Conservation (phyloP, 2,888 invertebrate genomes). For the Drosophila borborema region DNA sequence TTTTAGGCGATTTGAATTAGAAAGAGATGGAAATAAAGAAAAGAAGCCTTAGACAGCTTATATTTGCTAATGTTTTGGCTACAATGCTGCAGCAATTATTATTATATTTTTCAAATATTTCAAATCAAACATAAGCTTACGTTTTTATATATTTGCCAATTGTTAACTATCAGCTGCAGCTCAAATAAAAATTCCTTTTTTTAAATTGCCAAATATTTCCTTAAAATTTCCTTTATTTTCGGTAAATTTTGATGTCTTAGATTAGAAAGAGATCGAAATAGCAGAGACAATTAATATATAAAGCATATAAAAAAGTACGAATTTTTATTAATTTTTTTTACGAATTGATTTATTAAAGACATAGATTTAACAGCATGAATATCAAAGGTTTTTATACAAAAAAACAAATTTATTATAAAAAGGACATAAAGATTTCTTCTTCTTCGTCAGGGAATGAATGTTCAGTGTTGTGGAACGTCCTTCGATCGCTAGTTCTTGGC, state of each 20-base stretch:
- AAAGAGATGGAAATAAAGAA: neutral
- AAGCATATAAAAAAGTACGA: neutral
- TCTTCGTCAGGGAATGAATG: slow-evolving; percentile 54
- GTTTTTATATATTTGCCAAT: neutral
- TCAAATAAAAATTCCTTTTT: neutral
- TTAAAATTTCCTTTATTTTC: neutral
- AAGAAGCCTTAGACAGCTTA: too few relatives aligned
- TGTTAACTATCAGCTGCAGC: neutral
- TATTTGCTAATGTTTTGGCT: neutral
- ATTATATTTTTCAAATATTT: neutral
- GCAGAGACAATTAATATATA: neutral
- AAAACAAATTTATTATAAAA: slow-evolving; percentile 10
- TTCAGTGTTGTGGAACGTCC: slow-evolving; percentile 11
- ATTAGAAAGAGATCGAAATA: slow-evolving; percentile 4
- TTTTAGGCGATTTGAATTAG: neutral
- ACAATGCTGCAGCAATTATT: too few relatives aligned
- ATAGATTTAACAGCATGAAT: slow-evolving; percentile 16
- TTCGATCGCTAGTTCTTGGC: slow-evolving; percentile 44
- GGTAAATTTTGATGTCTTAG: neutral
- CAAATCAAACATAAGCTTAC: too few relatives aligned
- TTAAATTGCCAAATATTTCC: neutral
- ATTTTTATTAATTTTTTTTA: neutral
- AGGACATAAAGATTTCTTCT: neutral
- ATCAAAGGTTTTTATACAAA: slow-evolving; percentile 21
- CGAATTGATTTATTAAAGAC: slow-evolving; percentile 15